Evolutionary conservation across 2,797 vertebrate species (phyloP).

Genomic region (Phalanger gymnotis): DNA sequence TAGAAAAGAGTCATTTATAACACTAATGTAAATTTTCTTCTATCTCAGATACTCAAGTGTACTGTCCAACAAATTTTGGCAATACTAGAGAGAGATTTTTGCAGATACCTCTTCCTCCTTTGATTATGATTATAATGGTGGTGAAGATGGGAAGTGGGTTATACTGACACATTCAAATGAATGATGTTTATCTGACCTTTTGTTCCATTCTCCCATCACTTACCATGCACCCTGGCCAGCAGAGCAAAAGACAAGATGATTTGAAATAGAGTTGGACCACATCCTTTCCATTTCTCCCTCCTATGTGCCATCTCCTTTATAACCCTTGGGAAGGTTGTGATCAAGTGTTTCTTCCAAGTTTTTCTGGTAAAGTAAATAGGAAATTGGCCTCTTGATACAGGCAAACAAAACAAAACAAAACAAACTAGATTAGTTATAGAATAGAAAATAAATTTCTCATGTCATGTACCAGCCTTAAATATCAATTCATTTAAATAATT

Average conservation of each 20-base stretch:
- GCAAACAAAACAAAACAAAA: background rate
- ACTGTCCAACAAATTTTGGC: conserved; percentile 9
- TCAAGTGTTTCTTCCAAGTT: background rate
- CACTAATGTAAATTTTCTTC: conserved; percentile 20
- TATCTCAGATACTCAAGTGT: background rate
- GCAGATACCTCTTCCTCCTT: background rate
- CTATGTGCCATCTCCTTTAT: background rate
- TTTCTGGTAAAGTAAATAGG: conserved; percentile 57
- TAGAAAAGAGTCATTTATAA: background rate
- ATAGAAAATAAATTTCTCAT: background rate
- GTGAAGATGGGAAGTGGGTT: background rate
- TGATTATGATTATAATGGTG: background rate
- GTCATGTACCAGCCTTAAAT: background rate
- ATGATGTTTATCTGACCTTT: background rate
- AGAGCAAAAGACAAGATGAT: conserved; percentile 49
- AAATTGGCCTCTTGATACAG: background rate
- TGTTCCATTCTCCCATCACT: conserved; percentile 38
- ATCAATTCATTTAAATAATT: background rate
- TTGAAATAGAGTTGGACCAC: conserved; percentile 55
- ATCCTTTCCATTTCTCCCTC: conserved; percentile 17
- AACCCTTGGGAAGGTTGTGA: background rate
- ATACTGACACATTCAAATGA: background rate
- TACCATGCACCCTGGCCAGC: conserved; percentile 66
- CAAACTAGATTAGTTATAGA: background rate
- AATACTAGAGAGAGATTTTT: conserved; percentile 6